These are phyloP conservation scores for Phycodurus eques DNA, from an alignment of 2,113 vertebrate genomes.

Conservation along the genomic window DNA sequence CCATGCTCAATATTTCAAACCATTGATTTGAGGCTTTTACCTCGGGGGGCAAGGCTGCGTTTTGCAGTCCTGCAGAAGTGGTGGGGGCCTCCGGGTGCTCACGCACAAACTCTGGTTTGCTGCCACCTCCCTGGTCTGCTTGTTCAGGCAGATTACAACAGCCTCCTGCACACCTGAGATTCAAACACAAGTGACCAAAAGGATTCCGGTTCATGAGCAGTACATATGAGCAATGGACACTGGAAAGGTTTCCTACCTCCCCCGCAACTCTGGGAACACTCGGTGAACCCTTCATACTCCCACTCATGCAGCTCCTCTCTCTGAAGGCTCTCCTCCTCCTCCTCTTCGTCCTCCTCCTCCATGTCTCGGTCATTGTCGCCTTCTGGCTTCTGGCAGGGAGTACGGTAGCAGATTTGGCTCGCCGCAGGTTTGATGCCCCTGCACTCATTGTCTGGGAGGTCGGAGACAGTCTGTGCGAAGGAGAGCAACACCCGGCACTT, in stretches of 20 bases:
- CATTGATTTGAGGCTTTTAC: constrained; percentile 62
- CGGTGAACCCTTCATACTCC: constrained; percentile 91
- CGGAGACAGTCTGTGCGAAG: constrained; percentile 91
- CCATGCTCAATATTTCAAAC: too few relatives aligned
- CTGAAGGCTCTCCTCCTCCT: constrained; percentile 51
- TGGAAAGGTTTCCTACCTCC: constrained; percentile 78
- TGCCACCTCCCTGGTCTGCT: constrained; percentile 82
- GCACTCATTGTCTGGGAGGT: constrained; percentile 89
- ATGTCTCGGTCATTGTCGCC: constrained; percentile 6
- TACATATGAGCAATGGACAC: not conserved
- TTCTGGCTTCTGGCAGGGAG: constrained; percentile 77
- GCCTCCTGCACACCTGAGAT: constrained; percentile 89
- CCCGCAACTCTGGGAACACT: constrained; percentile 89
- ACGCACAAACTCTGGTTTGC: constrained; percentile 79
- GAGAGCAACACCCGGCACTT: constrained; percentile 91
- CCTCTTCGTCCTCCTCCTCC: constrained; percentile 2
- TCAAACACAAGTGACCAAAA: not conserved
- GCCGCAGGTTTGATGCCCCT: constrained; percentile 82
- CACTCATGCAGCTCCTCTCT: constrained; percentile 87
- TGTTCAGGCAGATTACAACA: constrained; percentile 91
- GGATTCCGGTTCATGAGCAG: not conserved
- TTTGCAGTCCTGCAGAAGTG: constrained; percentile 84
- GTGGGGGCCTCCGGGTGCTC: constrained; percentile 81
- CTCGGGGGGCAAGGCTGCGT: constrained; percentile 87
- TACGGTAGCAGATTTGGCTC: constrained; percentile 81